phyloP scores from a whole-genome alignment of 2,113 vertebrate genomes.

The Climacteris rufus region DNA sequence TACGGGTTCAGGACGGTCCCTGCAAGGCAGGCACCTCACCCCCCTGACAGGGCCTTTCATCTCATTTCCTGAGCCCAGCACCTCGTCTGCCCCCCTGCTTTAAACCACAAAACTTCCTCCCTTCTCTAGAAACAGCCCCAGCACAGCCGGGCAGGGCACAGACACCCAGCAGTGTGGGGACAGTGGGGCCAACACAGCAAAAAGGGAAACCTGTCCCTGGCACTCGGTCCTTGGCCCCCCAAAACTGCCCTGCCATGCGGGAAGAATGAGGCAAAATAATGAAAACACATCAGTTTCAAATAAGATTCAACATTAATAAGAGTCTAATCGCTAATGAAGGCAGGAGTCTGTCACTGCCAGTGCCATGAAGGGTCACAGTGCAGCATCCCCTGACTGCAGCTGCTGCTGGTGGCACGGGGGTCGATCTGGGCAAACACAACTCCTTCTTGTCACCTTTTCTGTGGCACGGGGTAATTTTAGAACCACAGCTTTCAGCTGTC shows the following conservation, averaged over 20 bases:
- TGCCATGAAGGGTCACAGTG: fast-evolving
- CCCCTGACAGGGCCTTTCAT: background rate
- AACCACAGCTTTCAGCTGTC: background rate
- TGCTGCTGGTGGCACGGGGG: background rate
- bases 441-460: background rate
- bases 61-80: background rate
- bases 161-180: fast-evolving
- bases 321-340: background rate
- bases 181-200: fast-evolving
- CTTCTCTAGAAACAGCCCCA: background rate
- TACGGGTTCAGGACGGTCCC: fast-evolving
- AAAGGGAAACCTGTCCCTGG: background rate
- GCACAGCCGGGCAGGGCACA: fast-evolving
- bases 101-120: background rate
- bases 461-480: background rate
- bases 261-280: fast-evolving
- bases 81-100: background rate
- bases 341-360: background rate
- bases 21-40: background rate
- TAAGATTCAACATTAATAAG: background rate
- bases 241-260: fast-evolving
- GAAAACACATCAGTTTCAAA: background rate
- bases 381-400: background rate
- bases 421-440: fast-evolving
- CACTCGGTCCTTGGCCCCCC: fast-evolving